Base-by-base conservation (phyloP, 2,113 vertebrate species). In the Bambusicola thoracicus region DNA sequence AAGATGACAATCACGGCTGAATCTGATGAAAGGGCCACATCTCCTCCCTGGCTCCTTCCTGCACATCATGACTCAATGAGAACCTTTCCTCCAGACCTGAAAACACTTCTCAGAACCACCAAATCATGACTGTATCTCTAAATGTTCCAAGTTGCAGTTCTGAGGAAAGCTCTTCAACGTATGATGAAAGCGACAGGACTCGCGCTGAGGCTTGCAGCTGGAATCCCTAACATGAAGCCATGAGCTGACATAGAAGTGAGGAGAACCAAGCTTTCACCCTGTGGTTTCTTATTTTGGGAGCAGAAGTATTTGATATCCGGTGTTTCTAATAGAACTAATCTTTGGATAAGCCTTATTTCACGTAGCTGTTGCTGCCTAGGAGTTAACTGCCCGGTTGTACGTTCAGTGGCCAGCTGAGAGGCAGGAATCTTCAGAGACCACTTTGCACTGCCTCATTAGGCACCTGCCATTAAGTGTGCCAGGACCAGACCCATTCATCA, bases 161-260 rank as follows among this genome's bases (percentile, higher is more conserved):
- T 94, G 63, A 85, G 81, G 85, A 83, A 82, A 90, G 34, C 29
- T 41, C 85, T 90, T 95, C 90, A 88, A 96, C 80, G 85, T 46
- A 32, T 0, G 41, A 90, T 93, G 82, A 94, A 93, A 94, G 90
- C 55, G 87, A 34, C 14, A 36, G 13, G 76, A 94, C 82, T 80
- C 92, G 83, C 91, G 90, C 85, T 90, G 90, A 59, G 87, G 32
- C 72, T 83, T 87, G 90, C 92, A 85, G 82, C 85, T 87, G 80
- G 68, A 81, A 66, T 88, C 82, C 55, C 61, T 85, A 76, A 88
- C 65, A 38, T 12, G 6, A 5, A 38, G 59, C 82, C 51, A 38
- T 2, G 16, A 87, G 67, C 78, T 36, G 66, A 22, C 16, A 27
- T 20, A 86, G 67, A 73, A 87, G 56, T 44, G 74, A 85, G 78